phyloP scores from a whole-genome alignment of 2,888 invertebrate genomes.

The Mellilla xanthometata region DNA sequence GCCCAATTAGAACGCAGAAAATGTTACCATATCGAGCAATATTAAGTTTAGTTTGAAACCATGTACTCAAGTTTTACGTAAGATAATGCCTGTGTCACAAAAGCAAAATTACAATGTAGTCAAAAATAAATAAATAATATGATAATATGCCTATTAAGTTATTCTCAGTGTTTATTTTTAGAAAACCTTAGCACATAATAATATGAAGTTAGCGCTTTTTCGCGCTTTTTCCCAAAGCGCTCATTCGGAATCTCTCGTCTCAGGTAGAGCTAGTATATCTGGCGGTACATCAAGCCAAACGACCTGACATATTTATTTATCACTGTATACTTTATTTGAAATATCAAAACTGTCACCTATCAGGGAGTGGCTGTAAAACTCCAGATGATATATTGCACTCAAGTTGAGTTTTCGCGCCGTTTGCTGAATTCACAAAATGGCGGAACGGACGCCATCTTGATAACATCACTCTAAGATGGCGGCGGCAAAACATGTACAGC shows the following conservation, averaged over 20 bases:
- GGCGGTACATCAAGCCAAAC: slow-evolving; percentile 7
- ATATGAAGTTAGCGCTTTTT: too few species aligned
- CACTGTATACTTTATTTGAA: slow-evolving; percentile 11
- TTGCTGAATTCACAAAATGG: slow-evolving; percentile 16
- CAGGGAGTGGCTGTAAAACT: slow-evolving; percentile 17
- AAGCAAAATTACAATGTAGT: too few species aligned
- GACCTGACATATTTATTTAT: slow-evolving; percentile 9
- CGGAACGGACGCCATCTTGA: slow-evolving; percentile 37
- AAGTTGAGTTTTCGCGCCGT: slow-evolving; percentile 15
- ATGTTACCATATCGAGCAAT: too few species aligned
- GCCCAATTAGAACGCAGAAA: too few species aligned
- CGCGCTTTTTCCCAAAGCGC: background rate
- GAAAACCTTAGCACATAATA: too few species aligned
- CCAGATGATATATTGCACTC: slow-evolving; percentile 20
- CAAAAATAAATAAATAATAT: too few species aligned
- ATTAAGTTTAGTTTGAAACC: too few species aligned
- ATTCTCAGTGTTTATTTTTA: too few species aligned
- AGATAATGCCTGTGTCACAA: too few species aligned
- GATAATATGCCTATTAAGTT: too few species aligned
- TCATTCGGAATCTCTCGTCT: background rate
- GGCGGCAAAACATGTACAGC: slow-evolving; percentile 35
- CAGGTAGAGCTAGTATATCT: slow-evolving; percentile 12
- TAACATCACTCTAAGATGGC: slow-evolving; percentile 39
- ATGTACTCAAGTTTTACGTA: too few species aligned
- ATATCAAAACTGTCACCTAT: slow-evolving; percentile 18